Conservation (phyloP, 2,113 vertebrate genomes). For the Gasterosteus aculeatus region DNA sequence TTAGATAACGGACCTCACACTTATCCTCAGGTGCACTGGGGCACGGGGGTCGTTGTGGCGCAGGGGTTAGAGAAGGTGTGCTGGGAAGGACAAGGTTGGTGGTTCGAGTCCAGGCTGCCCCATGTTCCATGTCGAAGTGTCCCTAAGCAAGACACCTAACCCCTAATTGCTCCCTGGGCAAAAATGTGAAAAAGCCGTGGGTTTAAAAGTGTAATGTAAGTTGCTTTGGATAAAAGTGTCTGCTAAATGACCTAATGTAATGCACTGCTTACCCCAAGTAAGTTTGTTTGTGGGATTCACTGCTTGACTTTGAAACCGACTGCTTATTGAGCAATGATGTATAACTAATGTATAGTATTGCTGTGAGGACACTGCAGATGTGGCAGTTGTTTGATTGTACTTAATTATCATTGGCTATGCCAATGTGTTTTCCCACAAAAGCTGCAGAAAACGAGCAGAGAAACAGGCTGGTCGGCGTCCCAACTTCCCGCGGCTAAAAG, state of each 20-base stretch:
- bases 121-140: too few relatives aligned
- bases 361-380: too few relatives aligned
- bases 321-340: neutral
- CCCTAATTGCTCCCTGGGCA: too few relatives aligned
- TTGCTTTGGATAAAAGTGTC: too few relatives aligned
- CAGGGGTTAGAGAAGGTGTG: too few relatives aligned
- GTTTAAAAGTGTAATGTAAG: too few relatives aligned
- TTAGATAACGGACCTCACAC: constrained; percentile 74
- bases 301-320: constrained; percentile 38
- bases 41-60: too few relatives aligned
- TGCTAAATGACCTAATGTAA: too few relatives aligned
- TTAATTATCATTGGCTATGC: neutral
- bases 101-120: too few relatives aligned
- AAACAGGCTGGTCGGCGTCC: neutral
- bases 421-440: neutral
- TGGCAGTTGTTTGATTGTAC: neutral
- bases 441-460: neutral
- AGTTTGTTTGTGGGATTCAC: constrained; percentile 40
- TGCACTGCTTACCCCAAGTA: constrained; percentile 35
- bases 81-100: too few relatives aligned
- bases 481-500: neutral
- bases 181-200: too few relatives aligned
- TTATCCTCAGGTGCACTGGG: constrained; percentile 61
- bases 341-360: neutral
- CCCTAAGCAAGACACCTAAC: too few relatives aligned